Percentiles rank a stretch among this genome's conserved stretches.
Evolutionary conservation across 1,140 invertebrate genomes (phyloP).

Genomic region (Rhopalosiphum padi): DNA sequence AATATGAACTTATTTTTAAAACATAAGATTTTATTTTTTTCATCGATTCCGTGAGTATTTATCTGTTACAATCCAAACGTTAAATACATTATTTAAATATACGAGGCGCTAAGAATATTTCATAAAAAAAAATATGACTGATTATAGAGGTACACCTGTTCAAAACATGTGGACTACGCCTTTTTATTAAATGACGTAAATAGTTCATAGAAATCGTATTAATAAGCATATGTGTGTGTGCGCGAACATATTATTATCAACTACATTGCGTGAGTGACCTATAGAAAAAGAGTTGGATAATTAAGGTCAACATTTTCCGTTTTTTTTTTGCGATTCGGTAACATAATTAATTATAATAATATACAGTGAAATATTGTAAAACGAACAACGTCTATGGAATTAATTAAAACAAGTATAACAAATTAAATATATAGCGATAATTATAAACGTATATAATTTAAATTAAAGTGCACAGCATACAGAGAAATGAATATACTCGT

Average conservation of each 20-base stretch:
- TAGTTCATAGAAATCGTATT: neutral
- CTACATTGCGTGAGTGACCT: neutral
- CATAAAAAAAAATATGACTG: neutral
- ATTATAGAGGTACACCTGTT: neutral
- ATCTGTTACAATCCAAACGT: neutral
- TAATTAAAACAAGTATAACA: neutral
- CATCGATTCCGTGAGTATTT: neutral
- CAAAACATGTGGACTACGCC: neutral
- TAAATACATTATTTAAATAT: slow-evolving; percentile 10
- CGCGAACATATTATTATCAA: neutral
- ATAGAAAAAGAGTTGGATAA: neutral
- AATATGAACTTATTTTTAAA: neutral
- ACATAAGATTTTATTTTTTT: neutral
- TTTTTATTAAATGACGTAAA: slow-evolving; percentile 1
- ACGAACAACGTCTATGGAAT: neutral
- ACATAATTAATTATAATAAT: slow-evolving; percentile 25
- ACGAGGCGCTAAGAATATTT: neutral
- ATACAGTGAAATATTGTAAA: neutral
- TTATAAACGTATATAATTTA: neutral
- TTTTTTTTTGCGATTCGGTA: neutral
- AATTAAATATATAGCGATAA: neutral
- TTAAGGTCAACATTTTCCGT: neutral
- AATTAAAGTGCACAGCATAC: neutral
- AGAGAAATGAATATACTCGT: neutral
- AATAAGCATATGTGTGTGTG: neutral